Conservation (phyloP, 37 sponge, comb jelly and placozoan species). For the Agelas oroides region DNA sequence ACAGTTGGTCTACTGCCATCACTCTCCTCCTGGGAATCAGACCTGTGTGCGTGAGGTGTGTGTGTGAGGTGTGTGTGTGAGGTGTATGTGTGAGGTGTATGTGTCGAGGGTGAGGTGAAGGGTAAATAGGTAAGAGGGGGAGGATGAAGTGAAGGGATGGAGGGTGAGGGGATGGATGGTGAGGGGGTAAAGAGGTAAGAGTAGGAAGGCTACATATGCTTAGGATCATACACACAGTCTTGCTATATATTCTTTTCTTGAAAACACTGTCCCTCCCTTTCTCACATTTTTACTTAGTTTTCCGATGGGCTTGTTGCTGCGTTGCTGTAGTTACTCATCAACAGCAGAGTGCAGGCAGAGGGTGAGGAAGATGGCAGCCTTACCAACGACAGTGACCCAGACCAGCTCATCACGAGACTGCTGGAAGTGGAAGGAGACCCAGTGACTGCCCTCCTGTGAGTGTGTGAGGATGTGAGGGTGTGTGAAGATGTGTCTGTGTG, state of each 20-base stretch:
- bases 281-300: not conserved
- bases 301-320: conserved; percentile 3
- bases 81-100: too few species aligned
- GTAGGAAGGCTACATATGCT: too few species aligned
- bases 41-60: too few species aligned
- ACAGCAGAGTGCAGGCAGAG: conserved; percentile 51
- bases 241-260: not conserved
- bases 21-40: too few species aligned
- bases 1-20: not conserved
- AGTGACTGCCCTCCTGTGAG: not conserved
- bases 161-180: too few species aligned
- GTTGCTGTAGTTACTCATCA: conserved; percentile 24
- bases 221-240: too few species aligned
- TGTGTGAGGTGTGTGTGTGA: too few species aligned
- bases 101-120: too few species aligned
- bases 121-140: too few species aligned
- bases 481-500: not conserved
- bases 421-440: conserved; percentile 47
- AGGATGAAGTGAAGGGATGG: too few species aligned
- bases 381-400: conserved; percentile 15
- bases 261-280: too few species aligned
- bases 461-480: not conserved
- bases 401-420: not conserved
- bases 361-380: conserved; percentile 13
- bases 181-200: too few species aligned